These are phyloP conservation scores for Pteronura brasiliensis DNA, from an alignment of 2,113 vertebrate genomes.

Conservation along the genomic window DNA sequence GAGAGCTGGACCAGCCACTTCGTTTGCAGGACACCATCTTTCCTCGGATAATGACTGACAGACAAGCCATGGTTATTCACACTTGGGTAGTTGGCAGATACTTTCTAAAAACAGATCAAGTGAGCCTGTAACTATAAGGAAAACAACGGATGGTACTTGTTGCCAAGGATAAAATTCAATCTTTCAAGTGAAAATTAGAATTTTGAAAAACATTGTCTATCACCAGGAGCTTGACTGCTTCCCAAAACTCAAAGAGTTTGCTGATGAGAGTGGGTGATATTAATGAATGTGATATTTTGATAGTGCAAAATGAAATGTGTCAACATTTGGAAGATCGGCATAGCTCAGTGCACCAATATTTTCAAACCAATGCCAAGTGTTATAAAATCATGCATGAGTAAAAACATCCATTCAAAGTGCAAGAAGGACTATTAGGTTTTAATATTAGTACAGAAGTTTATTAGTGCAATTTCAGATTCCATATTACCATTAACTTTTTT, in stretches of 20 bases:
- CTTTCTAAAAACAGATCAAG: neutral
- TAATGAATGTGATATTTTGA: neutral
- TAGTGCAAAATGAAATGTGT: neutral
- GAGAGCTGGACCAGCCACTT: fast-evolving
- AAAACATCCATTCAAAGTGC: neutral
- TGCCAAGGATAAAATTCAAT: slow-evolving; percentile 43
- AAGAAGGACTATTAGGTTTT: neutral
- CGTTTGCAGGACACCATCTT: neutral
- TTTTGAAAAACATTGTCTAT: slow-evolving; percentile 4
- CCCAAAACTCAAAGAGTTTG: neutral
- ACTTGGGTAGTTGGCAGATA: neutral
- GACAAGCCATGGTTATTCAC: neutral
- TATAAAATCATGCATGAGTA: neutral
- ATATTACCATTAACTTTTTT: neutral
- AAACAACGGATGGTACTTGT: neutral
- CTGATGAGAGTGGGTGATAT: neutral
- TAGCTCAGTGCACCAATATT: neutral
- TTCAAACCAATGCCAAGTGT: neutral
- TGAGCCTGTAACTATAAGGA: neutral
- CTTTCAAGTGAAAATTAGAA: slow-evolving; percentile 42
- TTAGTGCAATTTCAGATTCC: neutral
- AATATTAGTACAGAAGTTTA: neutral
- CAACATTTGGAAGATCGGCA: neutral
- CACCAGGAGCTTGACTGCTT: neutral
- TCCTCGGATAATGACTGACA: neutral